Base-by-base conservation (phyloP, 1,140 invertebrate genomes). In the Papilio polytes region DNA sequence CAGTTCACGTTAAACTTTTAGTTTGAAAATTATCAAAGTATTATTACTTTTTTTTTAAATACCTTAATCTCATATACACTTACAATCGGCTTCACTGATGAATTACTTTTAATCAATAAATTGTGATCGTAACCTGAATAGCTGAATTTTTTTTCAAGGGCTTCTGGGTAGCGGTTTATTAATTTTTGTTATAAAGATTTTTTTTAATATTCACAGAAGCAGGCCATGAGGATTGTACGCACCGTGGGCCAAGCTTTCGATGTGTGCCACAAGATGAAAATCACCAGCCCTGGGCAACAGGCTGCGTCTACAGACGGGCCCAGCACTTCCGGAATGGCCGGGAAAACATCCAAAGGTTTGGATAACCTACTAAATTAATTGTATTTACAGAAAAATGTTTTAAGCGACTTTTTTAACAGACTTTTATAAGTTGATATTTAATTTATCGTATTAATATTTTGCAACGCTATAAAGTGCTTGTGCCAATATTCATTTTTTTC, bases 191-290 rank as follows among this genome's bases (percentile, higher is more conserved):
- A 1, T 18, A 18, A 56, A 56, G n/a, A 20, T 8, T n/a, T 20
- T 20, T 31, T 63, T 15, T 31, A 73, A 85, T 82, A 51, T 88
- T 81, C 46, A 46, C 97, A 99, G 99, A 99, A 97, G 94, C 98
- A 99, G 96, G 99, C 99, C 6, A 99, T 99, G 98, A 96, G 98
- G 88, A 98, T 99, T 85, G 99, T 99, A 56, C 96, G 99, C 88
- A 99, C 99, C 0, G 98, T 99, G 83, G 99, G 99, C 48, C 99
- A 99, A 95, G 99, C 99, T 22, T 99, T 99, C 95, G 99, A 99
- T 95, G 98, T 99, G 90, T 99, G 99, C 96, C 99, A 99, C 96
- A 99, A 99, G 96, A 96, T 98, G 94, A 97, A 97, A 87, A 92
- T 96, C 85, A 96, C 89, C 84, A 84, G 80, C 22, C 89, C 85